A percentile compares a stretch with the other conserved stretches of the same genome.
Conservation (phyloP, 2,113 vertebrate species). For the Paramisgurnus dabryanus region DNA sequence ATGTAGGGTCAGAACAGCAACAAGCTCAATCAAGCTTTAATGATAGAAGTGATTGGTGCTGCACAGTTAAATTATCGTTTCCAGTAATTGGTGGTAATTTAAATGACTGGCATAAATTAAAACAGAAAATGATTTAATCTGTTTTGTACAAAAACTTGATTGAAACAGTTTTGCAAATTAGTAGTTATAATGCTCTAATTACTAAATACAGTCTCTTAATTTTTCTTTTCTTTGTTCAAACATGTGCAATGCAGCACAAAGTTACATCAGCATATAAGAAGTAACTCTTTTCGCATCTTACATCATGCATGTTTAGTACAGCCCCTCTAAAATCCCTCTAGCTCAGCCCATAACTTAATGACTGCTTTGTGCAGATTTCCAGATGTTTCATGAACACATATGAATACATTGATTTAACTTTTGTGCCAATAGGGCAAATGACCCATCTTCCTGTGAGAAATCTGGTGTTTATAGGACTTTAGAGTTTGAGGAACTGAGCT, state of each 20-base stretch:
- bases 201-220: background rate
- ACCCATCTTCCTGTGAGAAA: background rate
- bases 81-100: background rate
- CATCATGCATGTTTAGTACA: conserved; percentile 54
- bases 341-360: conserved; percentile 10
- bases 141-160: background rate
- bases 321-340: background rate
- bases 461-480: background rate
- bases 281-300: conserved; percentile 58
- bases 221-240: background rate
- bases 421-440: background rate
- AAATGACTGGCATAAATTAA: background rate
- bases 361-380: conserved; percentile 20
- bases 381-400: background rate
- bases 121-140: background rate
- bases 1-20: background rate
- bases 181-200: background rate
- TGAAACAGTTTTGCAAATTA: background rate
- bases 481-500: background rate
- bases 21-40: too few relatives aligned
- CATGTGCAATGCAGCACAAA: conserved; percentile 32
- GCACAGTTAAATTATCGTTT: background rate
- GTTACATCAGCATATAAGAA: conserved; percentile 60
- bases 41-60: too few relatives aligned
- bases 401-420: background rate